Evolutionary conservation across 2,797 vertebrate species (phyloP).

Genomic region (Zonotrichia albicollis): DNA sequence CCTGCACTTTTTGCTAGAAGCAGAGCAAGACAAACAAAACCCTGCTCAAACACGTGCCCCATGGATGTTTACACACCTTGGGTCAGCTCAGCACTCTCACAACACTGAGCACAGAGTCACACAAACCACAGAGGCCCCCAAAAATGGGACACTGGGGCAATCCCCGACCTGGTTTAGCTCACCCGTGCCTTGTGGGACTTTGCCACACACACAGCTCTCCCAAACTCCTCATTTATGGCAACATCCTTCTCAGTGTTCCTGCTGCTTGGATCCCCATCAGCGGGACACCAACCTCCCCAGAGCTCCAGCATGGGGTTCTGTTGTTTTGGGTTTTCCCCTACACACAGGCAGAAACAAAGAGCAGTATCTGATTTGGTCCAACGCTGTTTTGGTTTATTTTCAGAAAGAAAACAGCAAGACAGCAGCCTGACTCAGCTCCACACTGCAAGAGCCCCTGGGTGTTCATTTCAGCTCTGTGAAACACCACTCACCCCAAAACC

Average conservation of each 20-base stretch:
- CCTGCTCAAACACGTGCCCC: not conserved
- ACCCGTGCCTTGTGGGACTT: accelerated
- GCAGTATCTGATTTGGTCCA: not conserved
- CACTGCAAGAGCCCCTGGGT: not conserved
- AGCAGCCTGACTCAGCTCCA: not conserved
- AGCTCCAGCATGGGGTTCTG: not conserved
- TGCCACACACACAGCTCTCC: not conserved
- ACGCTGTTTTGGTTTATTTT: not conserved
- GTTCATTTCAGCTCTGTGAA: not conserved
- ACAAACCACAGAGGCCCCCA: not conserved
- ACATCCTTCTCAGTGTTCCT: not conserved
- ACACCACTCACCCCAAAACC: not conserved
- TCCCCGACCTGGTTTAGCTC: not conserved
- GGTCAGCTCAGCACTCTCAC: not conserved
- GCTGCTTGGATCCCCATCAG: not conserved
- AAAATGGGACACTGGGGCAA: not conserved
- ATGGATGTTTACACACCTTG: not conserved
- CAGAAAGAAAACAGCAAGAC: not conserved
- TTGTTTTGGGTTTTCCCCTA: not conserved
- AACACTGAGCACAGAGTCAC: not conserved
- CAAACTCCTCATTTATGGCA: not conserved
- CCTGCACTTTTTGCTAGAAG: not conserved
- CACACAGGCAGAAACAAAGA: not conserved
- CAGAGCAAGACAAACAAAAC: not conserved
- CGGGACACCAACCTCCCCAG: not conserved